A percentile compares a stretch with the other conserved stretches of the same genome.
Evolutionary conservation across 2,888 invertebrate genomes (phyloP).

Genomic region (Diarsia brunnea): DNA sequence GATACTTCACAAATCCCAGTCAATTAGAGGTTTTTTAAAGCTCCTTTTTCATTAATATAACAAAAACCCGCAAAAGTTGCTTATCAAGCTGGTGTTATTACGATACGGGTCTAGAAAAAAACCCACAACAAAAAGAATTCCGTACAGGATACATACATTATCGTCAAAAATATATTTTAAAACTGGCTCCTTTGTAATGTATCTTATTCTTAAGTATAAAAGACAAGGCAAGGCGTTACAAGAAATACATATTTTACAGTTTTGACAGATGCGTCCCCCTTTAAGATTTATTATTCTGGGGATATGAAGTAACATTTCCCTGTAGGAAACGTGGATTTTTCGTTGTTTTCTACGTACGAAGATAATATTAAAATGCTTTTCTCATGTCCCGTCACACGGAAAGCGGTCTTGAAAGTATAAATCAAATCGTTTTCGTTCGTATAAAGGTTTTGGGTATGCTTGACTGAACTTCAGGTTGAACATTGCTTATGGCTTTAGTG

Average conservation of each 20-base stretch:
- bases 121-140: background rate
- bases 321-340: conserved; percentile 77
- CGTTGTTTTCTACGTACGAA: conserved; percentile 80
- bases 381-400: conserved; percentile 76
- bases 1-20: no score
- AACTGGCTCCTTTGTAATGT: conserved; percentile 66
- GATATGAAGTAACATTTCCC: conserved; percentile 84
- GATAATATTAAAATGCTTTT: conserved; percentile 82
- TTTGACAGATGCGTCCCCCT: conserved; percentile 89
- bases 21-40: no score
- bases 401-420: conserved; percentile 78
- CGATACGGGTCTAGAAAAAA: background rate
- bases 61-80: background rate
- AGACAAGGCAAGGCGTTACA: conserved; percentile 77
- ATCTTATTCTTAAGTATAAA: conserved; percentile 76
- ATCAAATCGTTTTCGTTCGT: conserved; percentile 75
- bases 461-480: conserved; percentile 61
- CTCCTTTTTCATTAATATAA: no score
- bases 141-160: background rate
- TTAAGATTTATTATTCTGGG: conserved; percentile 86
- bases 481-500: conserved; percentile 56
- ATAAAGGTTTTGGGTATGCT: conserved; percentile 67
- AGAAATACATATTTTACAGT: conserved; percentile 89
- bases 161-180: conserved; percentile 29
- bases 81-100: no score